Evolutionary conservation across 2,797 vertebrate genomes (phyloP).

Genomic region (Enteromius anoplus): DNA sequence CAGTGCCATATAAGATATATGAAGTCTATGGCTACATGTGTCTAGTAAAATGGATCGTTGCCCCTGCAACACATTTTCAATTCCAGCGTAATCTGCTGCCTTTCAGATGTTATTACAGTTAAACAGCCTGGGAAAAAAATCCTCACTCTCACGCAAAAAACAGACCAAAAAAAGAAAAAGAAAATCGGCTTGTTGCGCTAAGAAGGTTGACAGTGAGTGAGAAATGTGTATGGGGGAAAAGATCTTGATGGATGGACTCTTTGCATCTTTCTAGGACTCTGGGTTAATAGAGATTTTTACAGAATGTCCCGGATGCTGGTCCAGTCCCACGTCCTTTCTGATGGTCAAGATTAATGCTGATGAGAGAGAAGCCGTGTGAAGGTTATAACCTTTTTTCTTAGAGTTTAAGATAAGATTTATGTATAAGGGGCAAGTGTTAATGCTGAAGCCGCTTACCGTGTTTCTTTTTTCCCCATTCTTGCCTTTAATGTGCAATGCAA

Average conservation of each 20-base stretch:
- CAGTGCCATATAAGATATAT: slow-evolving; percentile 26
- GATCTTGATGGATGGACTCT: slow-evolving; percentile 43
- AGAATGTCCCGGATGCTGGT: slow-evolving; percentile 28
- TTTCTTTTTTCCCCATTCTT: neutral
- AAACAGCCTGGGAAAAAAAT: slow-evolving; percentile 47
- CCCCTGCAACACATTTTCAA: slow-evolving; percentile 18
- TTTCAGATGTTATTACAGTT: slow-evolving; percentile 61
- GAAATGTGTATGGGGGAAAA: slow-evolving; percentile 32
- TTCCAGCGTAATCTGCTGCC: slow-evolving; percentile 64
- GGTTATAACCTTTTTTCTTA: neutral
- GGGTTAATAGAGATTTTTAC: slow-evolving; percentile 46
- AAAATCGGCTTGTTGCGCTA: slow-evolving; percentile 28
- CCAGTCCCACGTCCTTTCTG: neutral
- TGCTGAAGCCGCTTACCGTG: neutral
- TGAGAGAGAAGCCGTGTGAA: neutral
- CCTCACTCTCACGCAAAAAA: slow-evolving; percentile 7
- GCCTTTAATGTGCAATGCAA: neutral
- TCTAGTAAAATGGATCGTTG: slow-evolving; percentile 46
- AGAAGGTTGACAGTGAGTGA: slow-evolving; percentile 39
- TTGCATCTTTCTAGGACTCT: slow-evolving; percentile 31
- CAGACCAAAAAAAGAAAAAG: neutral
- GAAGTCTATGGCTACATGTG: slow-evolving; percentile 16
- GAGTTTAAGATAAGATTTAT: neutral
- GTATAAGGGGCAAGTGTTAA: neutral
- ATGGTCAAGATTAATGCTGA: slow-evolving; percentile 34